Conservation (phyloP, 2,797 vertebrate species). For the Bradypodion pumilum region DNA sequence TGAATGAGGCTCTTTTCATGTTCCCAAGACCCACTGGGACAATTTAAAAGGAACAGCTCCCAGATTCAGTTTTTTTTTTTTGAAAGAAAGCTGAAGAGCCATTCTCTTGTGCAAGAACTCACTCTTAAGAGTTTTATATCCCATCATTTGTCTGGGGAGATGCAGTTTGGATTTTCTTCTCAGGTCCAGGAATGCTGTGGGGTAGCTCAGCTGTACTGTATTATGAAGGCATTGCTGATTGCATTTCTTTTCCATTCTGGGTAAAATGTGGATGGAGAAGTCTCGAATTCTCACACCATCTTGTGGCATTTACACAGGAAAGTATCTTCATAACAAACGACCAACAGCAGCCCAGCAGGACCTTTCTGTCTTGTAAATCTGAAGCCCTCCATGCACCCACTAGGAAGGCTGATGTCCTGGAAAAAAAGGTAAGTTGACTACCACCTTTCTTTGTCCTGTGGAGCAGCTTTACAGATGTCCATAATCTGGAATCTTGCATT, state of each 20-base stretch:
- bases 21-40: neutral
- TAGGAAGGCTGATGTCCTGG: constrained; percentile 90
- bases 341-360: constrained; percentile 87
- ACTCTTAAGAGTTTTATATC: neutral
- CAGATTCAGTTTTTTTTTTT: no score
- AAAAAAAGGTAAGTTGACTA: constrained; percentile 84
- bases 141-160: no score
- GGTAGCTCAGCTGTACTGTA: neutral
- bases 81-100: neutral
- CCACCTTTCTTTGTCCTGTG: neutral
- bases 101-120: neutral
- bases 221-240: neutral
- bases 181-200: neutral
- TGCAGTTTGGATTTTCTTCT: neutral
- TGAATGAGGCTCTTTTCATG: no score
- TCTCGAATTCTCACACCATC: neutral
- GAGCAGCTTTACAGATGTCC: neutral
- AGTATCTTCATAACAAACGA: constrained; percentile 86
- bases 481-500: neutral
- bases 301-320: constrained; percentile 77
- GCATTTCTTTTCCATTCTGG: fast-evolving
- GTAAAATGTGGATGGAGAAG: neutral
- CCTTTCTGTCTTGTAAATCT: constrained; percentile 87
- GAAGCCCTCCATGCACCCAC: constrained; percentile 91
- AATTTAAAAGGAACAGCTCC: neutral